Percentiles rank a stretch among this genome's conserved stretches.
Conservation (phyloP, 2,888 invertebrate species). For the Heliconius ismenius region DNA sequence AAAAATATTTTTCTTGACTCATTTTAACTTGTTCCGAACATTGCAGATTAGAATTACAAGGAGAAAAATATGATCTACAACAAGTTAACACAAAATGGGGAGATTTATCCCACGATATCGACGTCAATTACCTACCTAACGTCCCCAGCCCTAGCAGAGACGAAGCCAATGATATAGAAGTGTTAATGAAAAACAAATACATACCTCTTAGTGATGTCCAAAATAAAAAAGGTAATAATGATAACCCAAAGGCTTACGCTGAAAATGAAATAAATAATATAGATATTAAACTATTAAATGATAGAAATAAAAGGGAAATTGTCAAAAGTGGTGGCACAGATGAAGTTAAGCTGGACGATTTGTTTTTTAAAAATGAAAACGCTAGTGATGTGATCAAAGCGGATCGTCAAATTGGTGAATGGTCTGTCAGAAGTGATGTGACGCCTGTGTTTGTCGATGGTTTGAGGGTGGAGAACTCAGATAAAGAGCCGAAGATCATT, state of each 20-base stretch:
- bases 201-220: slow-evolving; percentile 54
- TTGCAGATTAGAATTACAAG: slow-evolving; percentile 34
- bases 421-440: slow-evolving; percentile 49
- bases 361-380: slow-evolving; percentile 37
- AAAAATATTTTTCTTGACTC: neutral
- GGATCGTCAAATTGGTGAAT: slow-evolving; percentile 48
- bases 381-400: slow-evolving; percentile 33
- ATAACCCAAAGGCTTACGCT: slow-evolving; percentile 28
- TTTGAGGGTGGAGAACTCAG: slow-evolving; percentile 80
- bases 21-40: neutral
- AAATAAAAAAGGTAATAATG: neutral
- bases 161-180: slow-evolving; percentile 61
- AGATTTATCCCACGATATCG: slow-evolving; percentile 70
- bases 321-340: slow-evolving; percentile 36
- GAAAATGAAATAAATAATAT: slow-evolving; percentile 31
- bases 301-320: slow-evolving; percentile 44
- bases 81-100: slow-evolving; percentile 52
- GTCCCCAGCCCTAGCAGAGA: slow-evolving; percentile 53
- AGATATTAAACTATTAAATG: slow-evolving; percentile 18
- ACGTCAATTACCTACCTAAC: slow-evolving; percentile 63
- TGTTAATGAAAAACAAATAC: slow-evolving; percentile 55
- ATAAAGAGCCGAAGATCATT: slow-evolving; percentile 79
- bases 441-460: slow-evolving; percentile 71
- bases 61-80: slow-evolving; percentile 26
- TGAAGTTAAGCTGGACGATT: slow-evolving; percentile 33